A percentile compares a stretch with the other conserved stretches of the same genome.
These are phyloP conservation scores for Eupithecia subumbrata DNA, from an alignment of 2,888 invertebrate species.

Conservation along the genomic window DNA sequence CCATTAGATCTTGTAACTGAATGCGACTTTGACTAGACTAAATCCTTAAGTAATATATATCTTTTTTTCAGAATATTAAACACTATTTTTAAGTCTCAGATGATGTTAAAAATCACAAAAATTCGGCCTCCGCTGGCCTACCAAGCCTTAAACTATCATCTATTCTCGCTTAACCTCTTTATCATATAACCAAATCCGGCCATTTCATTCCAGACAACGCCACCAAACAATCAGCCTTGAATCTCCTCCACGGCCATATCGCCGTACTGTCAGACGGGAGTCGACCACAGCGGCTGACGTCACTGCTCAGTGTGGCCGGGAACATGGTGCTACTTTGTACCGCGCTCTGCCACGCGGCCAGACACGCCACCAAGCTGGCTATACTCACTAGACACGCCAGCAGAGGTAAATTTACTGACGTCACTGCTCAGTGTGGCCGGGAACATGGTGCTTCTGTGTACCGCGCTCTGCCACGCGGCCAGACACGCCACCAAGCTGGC, in stretches of 20 bases:
- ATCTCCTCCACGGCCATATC: conserved; percentile 88
- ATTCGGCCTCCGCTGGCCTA: too few species aligned
- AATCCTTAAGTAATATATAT: too few species aligned
- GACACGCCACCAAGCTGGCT: conserved; percentile 47
- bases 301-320: conserved; percentile 80
- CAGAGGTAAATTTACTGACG: conserved; percentile 11
- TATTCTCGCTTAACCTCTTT: neutral
- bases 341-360: conserved; percentile 59
- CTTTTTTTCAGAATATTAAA: too few species aligned
- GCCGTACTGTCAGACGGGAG: conserved; percentile 74
- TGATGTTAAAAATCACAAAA: too few species aligned
- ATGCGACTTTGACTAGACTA: too few species aligned
- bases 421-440: conserved; percentile 1
- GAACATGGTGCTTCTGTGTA: conserved; percentile 75
- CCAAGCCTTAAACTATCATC: too few species aligned
- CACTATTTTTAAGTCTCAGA: too few species aligned
- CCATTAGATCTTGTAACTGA: too few species aligned
- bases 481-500: conserved; percentile 47
- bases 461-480: conserved; percentile 59
- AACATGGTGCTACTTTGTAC: conserved; percentile 83
- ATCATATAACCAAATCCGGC: neutral
- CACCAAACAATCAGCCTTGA: conserved; percentile 85
- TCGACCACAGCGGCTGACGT: conserved; percentile 79
- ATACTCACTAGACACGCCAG: conserved; percentile 78
- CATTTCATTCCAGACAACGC: conserved; percentile 75